Conservation (phyloP, 2,113 vertebrate genomes). For the Ramphastos sulfuratus region DNA sequence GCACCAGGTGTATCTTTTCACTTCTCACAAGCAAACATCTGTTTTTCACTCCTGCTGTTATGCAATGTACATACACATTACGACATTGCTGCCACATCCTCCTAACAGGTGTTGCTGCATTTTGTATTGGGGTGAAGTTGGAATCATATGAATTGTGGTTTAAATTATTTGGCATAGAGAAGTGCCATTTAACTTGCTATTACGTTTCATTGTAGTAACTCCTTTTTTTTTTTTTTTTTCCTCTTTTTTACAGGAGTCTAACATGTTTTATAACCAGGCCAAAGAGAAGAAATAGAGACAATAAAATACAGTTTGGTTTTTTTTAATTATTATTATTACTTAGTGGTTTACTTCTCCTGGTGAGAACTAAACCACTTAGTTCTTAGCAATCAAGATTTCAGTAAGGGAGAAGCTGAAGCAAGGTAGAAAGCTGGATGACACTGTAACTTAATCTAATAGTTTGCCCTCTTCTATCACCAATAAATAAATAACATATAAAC, state of each 20-base stretch:
- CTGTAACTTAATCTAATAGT: not conserved
- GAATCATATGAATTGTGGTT: not conserved
- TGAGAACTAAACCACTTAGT: not conserved
- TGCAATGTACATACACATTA: not conserved
- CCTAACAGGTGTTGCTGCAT: constrained; percentile 28
- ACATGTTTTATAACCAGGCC: not conserved
- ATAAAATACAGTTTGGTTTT: not conserved
- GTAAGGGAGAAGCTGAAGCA: not conserved
- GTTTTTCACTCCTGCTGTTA: not conserved
- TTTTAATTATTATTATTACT: not conserved
- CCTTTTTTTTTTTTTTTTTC: too few species aligned
- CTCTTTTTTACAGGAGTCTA: not conserved
- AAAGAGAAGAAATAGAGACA: not conserved
- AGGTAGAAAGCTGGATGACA: not conserved
- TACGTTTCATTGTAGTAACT: not conserved
- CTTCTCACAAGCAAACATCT: not conserved
- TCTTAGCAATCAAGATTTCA: not conserved
- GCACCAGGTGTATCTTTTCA: not conserved
- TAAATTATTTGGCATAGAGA: not conserved
- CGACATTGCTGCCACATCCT: constrained; percentile 33
- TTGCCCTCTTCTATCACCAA: not conserved
- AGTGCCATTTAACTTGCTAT: not conserved
- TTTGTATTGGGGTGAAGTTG: constrained; percentile 30
- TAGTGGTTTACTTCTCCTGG: not conserved
- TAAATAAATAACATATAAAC: not conserved